Conservation (phyloP, 2,797 vertebrate species). For the Spinus pinus region DNA sequence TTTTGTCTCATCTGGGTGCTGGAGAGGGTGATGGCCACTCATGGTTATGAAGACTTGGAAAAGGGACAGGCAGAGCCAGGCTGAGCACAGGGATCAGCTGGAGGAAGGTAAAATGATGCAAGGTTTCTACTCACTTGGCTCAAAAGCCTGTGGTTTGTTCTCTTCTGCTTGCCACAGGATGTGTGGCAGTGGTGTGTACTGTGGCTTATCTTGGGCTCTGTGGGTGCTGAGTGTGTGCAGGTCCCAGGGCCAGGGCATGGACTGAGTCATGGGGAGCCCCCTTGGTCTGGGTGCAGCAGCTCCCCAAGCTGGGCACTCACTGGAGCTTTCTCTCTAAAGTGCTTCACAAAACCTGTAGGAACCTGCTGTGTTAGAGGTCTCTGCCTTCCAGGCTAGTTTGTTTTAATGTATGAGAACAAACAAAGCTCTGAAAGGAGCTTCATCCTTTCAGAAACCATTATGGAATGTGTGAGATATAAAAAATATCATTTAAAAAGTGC, state of each 20-base stretch:
- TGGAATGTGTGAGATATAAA: not conserved
- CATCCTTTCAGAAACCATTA: not conserved
- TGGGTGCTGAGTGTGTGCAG: not conserved
- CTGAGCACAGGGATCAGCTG: not conserved
- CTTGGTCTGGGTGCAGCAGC: not conserved
- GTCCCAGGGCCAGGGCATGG: not conserved
- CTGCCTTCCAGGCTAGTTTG: not conserved
- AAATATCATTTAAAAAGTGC: not conserved
- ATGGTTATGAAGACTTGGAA: not conserved
- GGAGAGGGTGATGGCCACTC: not conserved
- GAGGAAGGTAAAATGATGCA: not conserved
- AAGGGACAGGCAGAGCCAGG: not conserved
- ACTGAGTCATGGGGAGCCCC: rapidly evolving
- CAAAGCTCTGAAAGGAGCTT: not conserved
- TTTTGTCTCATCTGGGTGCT: not conserved
- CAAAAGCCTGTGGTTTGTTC: not conserved
- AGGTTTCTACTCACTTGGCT: not conserved
- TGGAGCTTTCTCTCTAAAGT: not conserved
- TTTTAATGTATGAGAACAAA: not conserved
- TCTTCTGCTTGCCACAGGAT: not conserved
- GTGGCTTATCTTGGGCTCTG: not conserved
- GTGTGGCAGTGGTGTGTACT: rapidly evolving
- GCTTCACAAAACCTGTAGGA: not conserved
- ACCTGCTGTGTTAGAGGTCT: not conserved
- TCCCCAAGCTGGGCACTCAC: rapidly evolving